phyloP scores from a whole-genome alignment of 2,888 invertebrate genomes.

The Euplexia lucipara region DNA sequence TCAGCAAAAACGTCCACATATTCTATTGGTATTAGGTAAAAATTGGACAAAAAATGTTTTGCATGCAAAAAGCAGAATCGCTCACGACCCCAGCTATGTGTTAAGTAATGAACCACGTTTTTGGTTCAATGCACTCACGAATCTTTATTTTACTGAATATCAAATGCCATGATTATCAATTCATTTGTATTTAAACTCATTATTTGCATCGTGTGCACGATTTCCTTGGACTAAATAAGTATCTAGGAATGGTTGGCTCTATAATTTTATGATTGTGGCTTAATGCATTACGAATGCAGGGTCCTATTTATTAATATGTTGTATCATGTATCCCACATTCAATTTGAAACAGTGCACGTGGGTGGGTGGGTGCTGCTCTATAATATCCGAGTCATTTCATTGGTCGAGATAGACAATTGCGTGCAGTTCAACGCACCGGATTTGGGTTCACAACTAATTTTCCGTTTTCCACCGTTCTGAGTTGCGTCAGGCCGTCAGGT shows the following conservation, averaged over 20 bases:
- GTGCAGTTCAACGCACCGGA: constrained; percentile 81
- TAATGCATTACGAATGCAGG: constrained; percentile 63
- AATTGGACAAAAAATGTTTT: constrained; percentile 79
- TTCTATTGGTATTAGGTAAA: constrained; percentile 80
- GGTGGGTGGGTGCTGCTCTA: constrained; percentile 66
- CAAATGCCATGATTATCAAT: constrained; percentile 82
- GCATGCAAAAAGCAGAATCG: constrained; percentile 81
- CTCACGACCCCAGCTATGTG: constrained; percentile 83
- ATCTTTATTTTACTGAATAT: constrained; percentile 84
- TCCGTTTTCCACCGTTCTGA: constrained; percentile 85
- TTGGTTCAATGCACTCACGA: constrained; percentile 90
- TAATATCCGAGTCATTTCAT: constrained; percentile 72
- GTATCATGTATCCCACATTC: constrained; percentile 57
- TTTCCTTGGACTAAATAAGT: constrained; percentile 64
- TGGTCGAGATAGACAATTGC: constrained; percentile 73
- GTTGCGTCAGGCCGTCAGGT: constrained; percentile 71
- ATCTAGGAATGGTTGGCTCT: constrained; percentile 54
- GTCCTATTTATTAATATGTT: constrained; percentile 57
- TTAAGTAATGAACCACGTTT: constrained; percentile 88
- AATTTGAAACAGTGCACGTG: constrained; percentile 68
- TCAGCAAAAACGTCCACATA: constrained; percentile 80
- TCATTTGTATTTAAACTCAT: constrained; percentile 79
- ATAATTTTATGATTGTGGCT: constrained; percentile 54
- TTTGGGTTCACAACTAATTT: constrained; percentile 80
- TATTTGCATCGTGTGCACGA: constrained; percentile 78